phyloP scores from a whole-genome alignment of 2,113 vertebrate genomes.

The Ptyas mucosa region DNA sequence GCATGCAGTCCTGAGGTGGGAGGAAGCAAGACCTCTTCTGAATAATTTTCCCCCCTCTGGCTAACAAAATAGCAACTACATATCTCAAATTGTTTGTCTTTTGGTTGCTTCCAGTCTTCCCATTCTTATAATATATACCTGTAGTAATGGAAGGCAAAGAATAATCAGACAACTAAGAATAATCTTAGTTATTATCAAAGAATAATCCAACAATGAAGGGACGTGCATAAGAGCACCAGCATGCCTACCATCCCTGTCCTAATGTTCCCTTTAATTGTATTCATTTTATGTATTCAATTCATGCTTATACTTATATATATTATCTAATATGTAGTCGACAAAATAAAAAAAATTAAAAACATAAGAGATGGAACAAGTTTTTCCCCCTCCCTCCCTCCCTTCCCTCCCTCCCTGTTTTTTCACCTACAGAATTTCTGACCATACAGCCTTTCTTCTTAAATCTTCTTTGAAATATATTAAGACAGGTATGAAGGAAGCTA shows the following conservation, averaged over 20 bases:
- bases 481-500: neutral
- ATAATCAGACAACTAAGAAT: neutral
- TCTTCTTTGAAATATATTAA: neutral
- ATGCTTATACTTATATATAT: no score
- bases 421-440: neutral
- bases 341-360: no score
- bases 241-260: no score
- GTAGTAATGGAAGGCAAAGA: neutral
- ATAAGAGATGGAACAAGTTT: neutral
- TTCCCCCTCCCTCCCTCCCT: no score
- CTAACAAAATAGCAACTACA: neutral
- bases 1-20: neutral
- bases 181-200: no score
- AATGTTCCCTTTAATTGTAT: no score
- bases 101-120: neutral
- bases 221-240: no score
- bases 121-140: neutral
- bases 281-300: no score
- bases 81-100: neutral
- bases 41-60: neutral
- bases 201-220: no score
- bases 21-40: neutral
- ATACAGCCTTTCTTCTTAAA: neutral
- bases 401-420: neutral
- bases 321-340: no score